Evolutionary conservation across 2,797 vertebrate species (phyloP).

Genomic region (Cuculus canorus): DNA sequence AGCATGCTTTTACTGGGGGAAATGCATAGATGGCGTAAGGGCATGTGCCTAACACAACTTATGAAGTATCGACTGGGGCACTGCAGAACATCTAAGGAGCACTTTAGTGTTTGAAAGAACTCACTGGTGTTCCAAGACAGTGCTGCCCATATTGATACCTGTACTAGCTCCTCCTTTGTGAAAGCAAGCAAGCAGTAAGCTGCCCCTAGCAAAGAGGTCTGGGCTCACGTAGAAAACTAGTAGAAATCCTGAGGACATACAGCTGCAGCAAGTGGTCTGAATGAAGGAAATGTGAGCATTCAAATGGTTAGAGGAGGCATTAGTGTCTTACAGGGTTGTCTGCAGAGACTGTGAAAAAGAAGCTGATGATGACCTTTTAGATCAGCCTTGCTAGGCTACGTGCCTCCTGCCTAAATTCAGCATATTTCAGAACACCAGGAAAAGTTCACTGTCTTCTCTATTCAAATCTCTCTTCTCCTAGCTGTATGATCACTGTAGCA

Average conservation of each 20-base stretch:
- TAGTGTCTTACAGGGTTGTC: accelerated
- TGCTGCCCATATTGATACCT: background rate
- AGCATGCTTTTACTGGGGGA: accelerated
- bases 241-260: background rate
- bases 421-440: background rate
- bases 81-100: accelerated
- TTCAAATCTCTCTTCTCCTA: background rate
- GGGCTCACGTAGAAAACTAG: background rate
- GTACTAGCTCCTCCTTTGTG: background rate
- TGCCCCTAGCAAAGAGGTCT: background rate
- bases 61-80: background rate
- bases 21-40: background rate
- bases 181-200: background rate
- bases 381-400: background rate
- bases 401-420: background rate
- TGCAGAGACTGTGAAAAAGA: background rate
- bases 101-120: background rate
- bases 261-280: background rate
- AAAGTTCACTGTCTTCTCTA: background rate
- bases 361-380: background rate
- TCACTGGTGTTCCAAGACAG: background rate
- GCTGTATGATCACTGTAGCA: background rate
- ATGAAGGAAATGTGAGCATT: background rate
- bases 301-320: background rate
- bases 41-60: background rate